Conservation (phyloP, 2,797 vertebrate genomes). For the Pampus argenteus region DNA sequence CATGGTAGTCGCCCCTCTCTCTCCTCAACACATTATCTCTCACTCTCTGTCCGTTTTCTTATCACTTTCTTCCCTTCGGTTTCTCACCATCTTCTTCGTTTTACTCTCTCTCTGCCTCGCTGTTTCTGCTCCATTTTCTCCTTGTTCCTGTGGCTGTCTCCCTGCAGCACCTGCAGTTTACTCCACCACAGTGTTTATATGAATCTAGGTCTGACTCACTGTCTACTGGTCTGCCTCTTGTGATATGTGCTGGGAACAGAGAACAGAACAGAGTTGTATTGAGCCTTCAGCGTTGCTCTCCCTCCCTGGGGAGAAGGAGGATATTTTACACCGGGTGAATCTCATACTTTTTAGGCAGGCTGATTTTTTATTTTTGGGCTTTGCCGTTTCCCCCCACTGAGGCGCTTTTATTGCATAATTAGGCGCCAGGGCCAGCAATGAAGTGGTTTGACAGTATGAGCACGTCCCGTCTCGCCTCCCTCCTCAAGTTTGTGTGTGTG, state of each 20-base stretch:
- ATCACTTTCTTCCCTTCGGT: constrained; percentile 41
- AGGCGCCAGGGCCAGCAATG: constrained; percentile 67
- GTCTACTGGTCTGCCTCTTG: constrained; percentile 67
- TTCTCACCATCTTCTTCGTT: constrained; percentile 40
- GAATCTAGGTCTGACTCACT: constrained; percentile 75
- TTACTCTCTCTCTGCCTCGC: constrained; percentile 31
- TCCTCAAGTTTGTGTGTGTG: constrained; percentile 66
- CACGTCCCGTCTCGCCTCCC: constrained; percentile 76
- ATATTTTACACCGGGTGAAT: constrained; percentile 77
- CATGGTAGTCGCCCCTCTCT: constrained; percentile 30
- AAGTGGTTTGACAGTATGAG: constrained; percentile 81
- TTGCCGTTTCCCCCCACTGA: constrained; percentile 53
- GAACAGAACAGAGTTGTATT: constrained; percentile 59
- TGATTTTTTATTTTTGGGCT: constrained; percentile 75
- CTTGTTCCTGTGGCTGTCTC: constrained; percentile 63
- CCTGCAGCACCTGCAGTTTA: constrained; percentile 69
- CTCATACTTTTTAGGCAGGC: constrained; percentile 70
- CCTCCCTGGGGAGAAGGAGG: constrained; percentile 63
- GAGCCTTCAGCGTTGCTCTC: constrained; percentile 55
- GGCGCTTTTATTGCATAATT: constrained; percentile 80
- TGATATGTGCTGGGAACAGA: constrained; percentile 62
- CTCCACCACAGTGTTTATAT: constrained; percentile 67
- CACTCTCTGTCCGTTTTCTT: constrained; percentile 46
- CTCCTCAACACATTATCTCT: constrained; percentile 53
- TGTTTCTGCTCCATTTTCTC: constrained; percentile 23